Percentiles rank a stretch among this genome's conserved stretches.
Conservation (phyloP, 2,888 invertebrate species). For the Athrips mouffetella region DNA sequence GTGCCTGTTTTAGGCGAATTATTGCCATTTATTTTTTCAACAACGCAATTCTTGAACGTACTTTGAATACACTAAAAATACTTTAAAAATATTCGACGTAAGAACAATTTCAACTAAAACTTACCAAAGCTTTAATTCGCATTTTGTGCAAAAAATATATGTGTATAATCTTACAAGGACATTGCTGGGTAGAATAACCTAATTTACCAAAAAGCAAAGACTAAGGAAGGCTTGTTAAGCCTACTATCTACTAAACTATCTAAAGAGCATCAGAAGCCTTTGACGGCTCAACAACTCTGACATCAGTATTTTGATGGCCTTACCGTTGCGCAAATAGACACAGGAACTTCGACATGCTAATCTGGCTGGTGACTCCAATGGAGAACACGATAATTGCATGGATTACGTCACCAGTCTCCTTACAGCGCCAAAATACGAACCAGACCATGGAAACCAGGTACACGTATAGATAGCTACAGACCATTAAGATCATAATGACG, state of each 20-base stretch:
- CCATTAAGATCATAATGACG: slow-evolving; percentile 5
- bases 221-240: too few species aligned
- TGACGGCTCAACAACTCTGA: too few species aligned
- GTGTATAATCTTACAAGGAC: not conserved
- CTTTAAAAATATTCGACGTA: too few species aligned
- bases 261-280: too few species aligned
- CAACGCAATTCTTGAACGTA: too few species aligned
- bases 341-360: slow-evolving; percentile 29
- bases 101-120: not conserved
- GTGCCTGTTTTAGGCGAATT: too few species aligned
- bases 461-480: slow-evolving; percentile 28
- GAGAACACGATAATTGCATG: slow-evolving; percentile 30
- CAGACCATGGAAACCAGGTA: slow-evolving; percentile 31
- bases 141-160: not conserved
- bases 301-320: slow-evolving; percentile 1
- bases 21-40: too few species aligned
- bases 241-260: too few species aligned
- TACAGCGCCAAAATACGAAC: slow-evolving; percentile 29
- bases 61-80: too few species aligned
- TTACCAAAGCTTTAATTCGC: too few species aligned
- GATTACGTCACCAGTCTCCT: slow-evolving; percentile 27
- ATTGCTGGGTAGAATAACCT: not conserved
- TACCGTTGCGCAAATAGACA: slow-evolving; percentile 29
- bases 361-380: slow-evolving; percentile 27
- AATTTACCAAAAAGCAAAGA: too few species aligned